A percentile compares a stretch with the other conserved stretches of the same genome.
These are phyloP conservation scores for Adrianichthys oophorus DNA, from an alignment of 2,797 vertebrate genomes.

Conservation along the genomic window DNA sequence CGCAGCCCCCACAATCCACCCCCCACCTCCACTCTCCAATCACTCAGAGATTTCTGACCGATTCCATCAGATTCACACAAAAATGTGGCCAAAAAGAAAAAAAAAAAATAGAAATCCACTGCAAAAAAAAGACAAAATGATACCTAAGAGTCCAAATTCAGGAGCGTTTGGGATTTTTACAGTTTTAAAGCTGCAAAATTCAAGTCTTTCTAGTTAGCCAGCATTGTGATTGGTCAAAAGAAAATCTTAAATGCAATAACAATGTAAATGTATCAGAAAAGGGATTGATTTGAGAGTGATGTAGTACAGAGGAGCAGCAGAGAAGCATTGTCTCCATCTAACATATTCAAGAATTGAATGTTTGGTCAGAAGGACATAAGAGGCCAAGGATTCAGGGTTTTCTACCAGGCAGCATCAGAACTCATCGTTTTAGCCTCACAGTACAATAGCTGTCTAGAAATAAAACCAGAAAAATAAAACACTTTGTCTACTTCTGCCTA, in stretches of 20 bases:
- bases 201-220: slow-evolving; percentile 67
- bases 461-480: slow-evolving; percentile 49
- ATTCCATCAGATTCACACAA: slow-evolving; percentile 44
- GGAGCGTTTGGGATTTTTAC: slow-evolving; percentile 32
- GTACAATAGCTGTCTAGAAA: slow-evolving; percentile 51
- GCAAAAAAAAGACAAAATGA: neutral
- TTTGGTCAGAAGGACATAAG: slow-evolving; percentile 31
- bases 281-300: slow-evolving; percentile 58
- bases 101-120: slow-evolving; percentile 24
- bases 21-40: slow-evolving; percentile 34
- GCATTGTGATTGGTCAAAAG: slow-evolving; percentile 65
- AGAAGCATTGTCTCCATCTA: slow-evolving; percentile 20
- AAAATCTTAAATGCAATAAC: slow-evolving; percentile 25
- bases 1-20: slow-evolving; percentile 25
- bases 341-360: slow-evolving; percentile 26
- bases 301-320: slow-evolving; percentile 30
- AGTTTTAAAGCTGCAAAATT: slow-evolving; percentile 58
- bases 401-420: slow-evolving; percentile 39
- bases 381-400: slow-evolving; percentile 44
- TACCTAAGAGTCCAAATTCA: slow-evolving; percentile 42
- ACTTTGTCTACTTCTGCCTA: slow-evolving; percentile 30
- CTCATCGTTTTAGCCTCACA: slow-evolving; percentile 30
- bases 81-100: slow-evolving; percentile 46
- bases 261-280: slow-evolving; percentile 33
- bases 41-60: slow-evolving; percentile 17